Evolutionary conservation across 1,140 invertebrate species (phyloP).

Genomic region (Bombus huntii): DNA sequence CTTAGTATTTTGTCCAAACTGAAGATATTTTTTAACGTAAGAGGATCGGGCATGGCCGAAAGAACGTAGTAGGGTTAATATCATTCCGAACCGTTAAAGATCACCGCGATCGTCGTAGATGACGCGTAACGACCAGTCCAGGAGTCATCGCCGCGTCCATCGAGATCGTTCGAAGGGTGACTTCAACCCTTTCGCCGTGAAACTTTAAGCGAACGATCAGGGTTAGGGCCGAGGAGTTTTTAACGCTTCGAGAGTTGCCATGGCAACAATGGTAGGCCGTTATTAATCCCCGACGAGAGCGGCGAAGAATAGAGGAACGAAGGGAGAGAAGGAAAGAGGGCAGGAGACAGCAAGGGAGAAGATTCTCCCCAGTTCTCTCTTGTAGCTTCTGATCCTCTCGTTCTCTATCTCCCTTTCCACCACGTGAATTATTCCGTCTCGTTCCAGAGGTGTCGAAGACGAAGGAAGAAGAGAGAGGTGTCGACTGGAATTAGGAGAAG

Average conservation of each 20-base stretch:
- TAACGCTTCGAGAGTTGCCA: conserved; percentile 71
- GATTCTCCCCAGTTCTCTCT: conserved; percentile 58
- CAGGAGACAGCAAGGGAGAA: conserved; percentile 55
- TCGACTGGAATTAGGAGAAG: conserved; percentile 66
- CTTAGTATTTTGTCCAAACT: too few species aligned
- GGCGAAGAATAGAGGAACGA: conserved; percentile 55
- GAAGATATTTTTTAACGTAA: too few species aligned
- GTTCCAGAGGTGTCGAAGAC: conserved; percentile 18
- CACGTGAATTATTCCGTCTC: conserved; percentile 64
- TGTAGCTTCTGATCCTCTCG: conserved; percentile 61
- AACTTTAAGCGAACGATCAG: conserved; percentile 68
- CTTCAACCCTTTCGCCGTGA: conserved; percentile 55
- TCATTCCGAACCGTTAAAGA: neutral
- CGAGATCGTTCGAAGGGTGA: conserved; percentile 35
- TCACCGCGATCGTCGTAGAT: neutral
- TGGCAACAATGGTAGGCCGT: conserved; percentile 72
- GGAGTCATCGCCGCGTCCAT: neutral
- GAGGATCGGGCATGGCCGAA: too few species aligned
- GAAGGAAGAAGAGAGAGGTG: neutral
- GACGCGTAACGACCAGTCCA: neutral
- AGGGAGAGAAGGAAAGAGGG: conserved; percentile 41
- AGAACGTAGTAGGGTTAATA: too few species aligned
- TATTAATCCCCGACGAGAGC: conserved; percentile 71
- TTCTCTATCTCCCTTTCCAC: conserved; percentile 43
- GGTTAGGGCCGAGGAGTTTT: conserved; percentile 63